Conservation (phyloP, 2,888 invertebrate genomes). For the Athripsodes cinereus region DNA sequence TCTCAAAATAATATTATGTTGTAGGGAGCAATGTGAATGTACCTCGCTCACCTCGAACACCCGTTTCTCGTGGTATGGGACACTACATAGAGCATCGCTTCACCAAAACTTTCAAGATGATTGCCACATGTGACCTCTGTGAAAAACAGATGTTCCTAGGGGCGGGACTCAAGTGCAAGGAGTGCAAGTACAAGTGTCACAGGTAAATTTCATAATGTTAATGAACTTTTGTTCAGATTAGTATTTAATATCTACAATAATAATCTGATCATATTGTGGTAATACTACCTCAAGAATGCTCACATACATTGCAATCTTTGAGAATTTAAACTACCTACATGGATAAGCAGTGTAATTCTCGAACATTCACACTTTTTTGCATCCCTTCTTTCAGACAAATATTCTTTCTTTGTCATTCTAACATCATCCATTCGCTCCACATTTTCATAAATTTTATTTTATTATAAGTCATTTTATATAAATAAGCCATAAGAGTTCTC, state of each 20-base stretch:
- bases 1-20: background rate
- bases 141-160: conserved; percentile 83
- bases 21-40: background rate
- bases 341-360: too few species aligned
- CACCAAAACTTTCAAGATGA: conserved; percentile 81
- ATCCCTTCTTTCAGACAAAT: too few species aligned
- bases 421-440: too few species aligned
- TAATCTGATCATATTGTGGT: background rate
- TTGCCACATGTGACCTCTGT: conserved; percentile 86
- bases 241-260: background rate
- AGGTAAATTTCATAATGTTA: conserved; percentile 39
- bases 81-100: conserved; percentile 88
- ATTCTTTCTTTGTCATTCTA: too few species aligned
- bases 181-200: conserved; percentile 90
- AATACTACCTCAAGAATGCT: background rate
- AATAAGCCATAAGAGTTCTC: too few species aligned
- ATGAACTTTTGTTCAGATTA: background rate
- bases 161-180: conserved; percentile 81
- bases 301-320: too few species aligned
- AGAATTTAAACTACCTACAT: too few species aligned
- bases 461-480: too few species aligned
- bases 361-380: too few species aligned
- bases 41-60: conserved; percentile 67
- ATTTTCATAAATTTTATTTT: too few species aligned
- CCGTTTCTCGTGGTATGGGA: conserved; percentile 74